These are phyloP conservation scores for Armadillidium nasatum DNA, from an alignment of 1,140 invertebrate species.

Conservation along the genomic window DNA sequence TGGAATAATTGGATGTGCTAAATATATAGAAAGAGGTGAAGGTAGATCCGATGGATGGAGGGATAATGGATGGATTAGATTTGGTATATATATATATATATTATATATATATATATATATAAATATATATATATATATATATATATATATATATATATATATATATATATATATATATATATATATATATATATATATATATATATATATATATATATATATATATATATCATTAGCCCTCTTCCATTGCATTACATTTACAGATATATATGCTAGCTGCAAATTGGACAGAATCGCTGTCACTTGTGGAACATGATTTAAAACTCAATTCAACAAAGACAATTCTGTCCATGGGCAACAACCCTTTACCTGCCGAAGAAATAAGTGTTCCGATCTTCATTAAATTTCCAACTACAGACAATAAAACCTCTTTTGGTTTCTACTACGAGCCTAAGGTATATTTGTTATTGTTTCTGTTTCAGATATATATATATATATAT, in stretches of 20 bases:
- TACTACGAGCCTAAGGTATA: slow-evolving; percentile 10
- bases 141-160: neutral
- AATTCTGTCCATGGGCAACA: neutral
- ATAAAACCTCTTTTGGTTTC: neutral
- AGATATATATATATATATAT: no score
- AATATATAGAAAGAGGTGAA: no score
- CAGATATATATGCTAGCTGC: slow-evolving; percentile 2
- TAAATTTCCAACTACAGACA: slow-evolving; percentile 11
- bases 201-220: no score
- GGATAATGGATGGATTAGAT: no score
- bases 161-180: no score
- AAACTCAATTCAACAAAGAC: neutral
- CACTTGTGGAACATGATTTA: neutral
- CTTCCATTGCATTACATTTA: neutral
- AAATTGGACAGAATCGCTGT: neutral
- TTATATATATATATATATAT: slow-evolving; percentile 22
- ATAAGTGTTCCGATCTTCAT: neutral
- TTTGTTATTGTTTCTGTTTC: neutral
- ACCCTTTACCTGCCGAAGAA: neutral
- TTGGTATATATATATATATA: neutral
- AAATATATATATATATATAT: slow-evolving; percentile 27
- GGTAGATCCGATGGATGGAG: no score
- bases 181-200: no score
- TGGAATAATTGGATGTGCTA: no score
- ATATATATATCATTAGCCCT: no score